Evolutionary conservation across 2,797 vertebrate genomes (phyloP), one percentile per base, ranked within the genome.

Genomic region (Rhyacichthys aspro): DNA sequence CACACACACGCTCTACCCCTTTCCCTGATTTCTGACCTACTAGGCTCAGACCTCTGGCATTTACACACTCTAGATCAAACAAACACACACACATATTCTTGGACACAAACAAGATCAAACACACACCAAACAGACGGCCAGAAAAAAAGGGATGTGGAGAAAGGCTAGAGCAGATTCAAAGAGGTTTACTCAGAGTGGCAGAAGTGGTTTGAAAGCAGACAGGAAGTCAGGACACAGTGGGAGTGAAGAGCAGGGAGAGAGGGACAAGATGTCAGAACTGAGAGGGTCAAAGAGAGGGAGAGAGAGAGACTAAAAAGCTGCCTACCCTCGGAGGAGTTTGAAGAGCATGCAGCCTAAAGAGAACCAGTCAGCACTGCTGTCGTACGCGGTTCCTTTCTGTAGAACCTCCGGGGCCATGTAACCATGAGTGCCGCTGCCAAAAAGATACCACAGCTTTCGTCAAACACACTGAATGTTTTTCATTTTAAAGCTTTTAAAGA

Each of bases 391-490:
- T 41, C 97, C 97, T 83, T 98, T 99, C 93, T 98, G 97, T 10
- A 99, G 93, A 52, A 99, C 97, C 90, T 99, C 97, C 0, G 97
- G 97, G 57, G 97, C 97, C 97, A 99, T 99, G 94, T 99, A 99
- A 1, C 97, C 97, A 0, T 99, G 97, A 28, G 97, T 99, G 3
- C 97, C 97, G 2, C 97, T 98, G 84, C 1, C 48, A 74, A 15
- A 66, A 16, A 69, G 48, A 67, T 14, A 41, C 38, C 43, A 43
- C 18, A 37, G 5, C 17, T 3, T 17, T 48, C 1, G 54, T 61
- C 45, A 72, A 34, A 66, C 57, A 72, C 38, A 38, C 2, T 11
- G 7, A 11, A 8, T 38, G 33, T 45, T 41, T 28, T 41, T 37
- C 15, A 37, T 19, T 53, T 44, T 2, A 57, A 57, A 42, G 9